These are phyloP conservation scores for Mythimna albipuncta DNA, from an alignment of 2,888 invertebrate species.

Conservation along the genomic window DNA sequence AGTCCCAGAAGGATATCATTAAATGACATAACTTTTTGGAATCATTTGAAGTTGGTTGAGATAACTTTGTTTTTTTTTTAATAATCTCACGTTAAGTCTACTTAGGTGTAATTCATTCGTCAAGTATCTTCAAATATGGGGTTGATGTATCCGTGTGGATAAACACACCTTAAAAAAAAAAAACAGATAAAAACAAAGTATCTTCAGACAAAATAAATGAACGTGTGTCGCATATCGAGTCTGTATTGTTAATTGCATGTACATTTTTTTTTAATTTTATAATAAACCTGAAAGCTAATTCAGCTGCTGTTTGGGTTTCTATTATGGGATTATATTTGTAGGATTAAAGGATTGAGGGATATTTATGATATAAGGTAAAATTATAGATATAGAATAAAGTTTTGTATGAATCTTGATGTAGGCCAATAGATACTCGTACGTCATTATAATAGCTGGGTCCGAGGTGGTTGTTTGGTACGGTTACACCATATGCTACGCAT, in stretches of 20 bases:
- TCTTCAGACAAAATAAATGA: constrained; percentile 7
- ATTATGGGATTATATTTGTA: constrained; percentile 17
- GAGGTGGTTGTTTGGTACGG: not conserved
- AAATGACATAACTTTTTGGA: too few relatives aligned
- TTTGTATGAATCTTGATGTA: not conserved
- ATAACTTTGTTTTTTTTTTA: too few relatives aligned
- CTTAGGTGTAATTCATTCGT: too few relatives aligned
- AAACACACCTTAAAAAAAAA: too few relatives aligned
- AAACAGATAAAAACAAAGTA: too few relatives aligned
- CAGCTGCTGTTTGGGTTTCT: constrained; percentile 5
- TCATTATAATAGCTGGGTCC: not conserved
- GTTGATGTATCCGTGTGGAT: too few relatives aligned
- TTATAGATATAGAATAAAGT: constrained; percentile 16
- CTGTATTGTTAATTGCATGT: constrained; percentile 1
- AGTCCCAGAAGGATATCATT: too few relatives aligned
- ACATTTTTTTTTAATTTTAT: constrained; percentile 17
- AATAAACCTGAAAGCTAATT: constrained; percentile 19
- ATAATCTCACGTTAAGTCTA: too few relatives aligned
- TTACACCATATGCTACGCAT: constrained; percentile 6
- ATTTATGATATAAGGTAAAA: constrained; percentile 20
- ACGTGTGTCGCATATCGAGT: not conserved
- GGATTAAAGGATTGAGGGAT: too few relatives aligned
- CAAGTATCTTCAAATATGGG: too few relatives aligned
- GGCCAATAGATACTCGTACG: not conserved
- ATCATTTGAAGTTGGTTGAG: too few relatives aligned